Evolutionary conservation across 2,113 vertebrate genomes (phyloP), one percentile per base, ranked within the genome.

Genomic region (Microcebus jonahi): DNA sequence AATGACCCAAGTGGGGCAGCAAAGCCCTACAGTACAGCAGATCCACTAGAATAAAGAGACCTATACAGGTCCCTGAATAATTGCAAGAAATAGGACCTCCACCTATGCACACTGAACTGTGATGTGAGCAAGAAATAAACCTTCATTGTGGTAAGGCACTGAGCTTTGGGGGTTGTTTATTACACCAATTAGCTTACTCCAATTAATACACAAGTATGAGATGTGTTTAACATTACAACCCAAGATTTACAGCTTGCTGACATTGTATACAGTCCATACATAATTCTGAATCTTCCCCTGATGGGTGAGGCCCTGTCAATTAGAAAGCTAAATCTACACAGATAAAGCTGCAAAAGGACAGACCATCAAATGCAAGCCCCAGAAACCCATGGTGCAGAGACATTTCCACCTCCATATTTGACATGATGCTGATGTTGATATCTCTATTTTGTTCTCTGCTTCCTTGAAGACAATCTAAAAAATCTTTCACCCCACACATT

Each of bases 181-280:
- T 42, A 88, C 0, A 94, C 45, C 61, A 83, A 45, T 8, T 92
- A 83, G 57, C 21, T 94, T 67, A 57, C 50, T 45, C 55, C 21
- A 76, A 48, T 80, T 59, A 91, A 97, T 91, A 95, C 75, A 98
- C 86, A 97, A 65, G 82, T 97, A 96, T 34, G 65, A 95, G 88
- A 98, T 93, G 97, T 73, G 57, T 95, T 97, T 96, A 97, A 96
- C 96, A 97, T 79, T 91, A 84, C 42, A 93, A 93, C 27, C 39
- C 42, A 97, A 83, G 57, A 87, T 48, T 73, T 83, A 48, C 11
- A 82, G 91, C 18, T 93, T 6, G 12, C 2, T 68, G 65, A 36
- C 34, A 88, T n/a, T 75, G n/a, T 59, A 53, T 63, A 81, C 0
- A 53, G 76, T 50, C 34, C n/a, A 85, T n/a, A 55, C 7, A 31